Evolutionary conservation across 1,140 invertebrate genomes (phyloP), one percentile per base, ranked within the genome.

Genomic region (Monochamus saltuarius): DNA sequence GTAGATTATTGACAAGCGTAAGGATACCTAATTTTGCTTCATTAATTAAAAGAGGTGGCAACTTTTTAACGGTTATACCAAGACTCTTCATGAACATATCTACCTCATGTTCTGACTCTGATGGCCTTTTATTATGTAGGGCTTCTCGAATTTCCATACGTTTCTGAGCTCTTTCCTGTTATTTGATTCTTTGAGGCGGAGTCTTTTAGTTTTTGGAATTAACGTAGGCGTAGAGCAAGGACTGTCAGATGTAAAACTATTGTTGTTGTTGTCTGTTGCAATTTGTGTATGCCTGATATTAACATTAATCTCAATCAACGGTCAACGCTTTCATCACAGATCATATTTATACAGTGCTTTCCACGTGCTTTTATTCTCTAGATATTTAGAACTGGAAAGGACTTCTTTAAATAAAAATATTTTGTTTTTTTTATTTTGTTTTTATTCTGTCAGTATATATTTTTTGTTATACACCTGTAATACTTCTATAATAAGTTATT

Each of bases 1-100:
- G 11, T 10, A 35, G 35, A 13, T 52, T 35, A 0, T 7, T 52
- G 11, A 36, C 50, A 35, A 52, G 36, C 8, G 8, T 52, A 36
- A 52, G 35, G 35, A 38, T 52, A 36, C 36, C 36, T 8, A 36
- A 14, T 52, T 52, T 52, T 37, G 50, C 50, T 52, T 52, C 13
- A 36, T 29, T 52, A 7, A 36, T 52, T 51, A n/a, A 51, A 13
- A 10, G 29, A n/a, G 17, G 17, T 51, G 49, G 35, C 2, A 35
- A 6, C 11, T 29, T 51, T 13, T 51, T 51, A 7, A 52, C 50
- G 11, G 50, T 36, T 9, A 52, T 11, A 13, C 4, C 36, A 36
- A 52, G 8, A 42, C 11, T 42, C n/a, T 42, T 42, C n/a, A 42
- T 42, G n/a, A 14, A 42, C 8, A 10, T 7, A 52, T 7, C 8